Conservation (phyloP, 1,140 invertebrate species). For the Cyclina sinensis region DNA sequence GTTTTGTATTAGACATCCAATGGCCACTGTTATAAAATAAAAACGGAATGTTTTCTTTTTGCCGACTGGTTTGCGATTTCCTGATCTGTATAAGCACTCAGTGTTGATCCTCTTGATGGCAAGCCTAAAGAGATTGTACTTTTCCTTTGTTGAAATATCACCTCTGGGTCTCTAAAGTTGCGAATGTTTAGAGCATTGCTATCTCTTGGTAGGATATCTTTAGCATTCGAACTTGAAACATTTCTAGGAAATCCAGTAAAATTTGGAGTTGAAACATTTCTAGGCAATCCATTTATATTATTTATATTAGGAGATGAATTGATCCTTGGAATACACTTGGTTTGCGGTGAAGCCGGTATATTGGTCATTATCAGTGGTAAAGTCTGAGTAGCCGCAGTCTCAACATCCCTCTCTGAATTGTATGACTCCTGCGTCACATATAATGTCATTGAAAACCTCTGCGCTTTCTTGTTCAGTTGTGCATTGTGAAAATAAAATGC, state of each 20-base stretch:
- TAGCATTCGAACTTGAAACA: no score
- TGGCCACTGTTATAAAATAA: conserved; percentile 64
- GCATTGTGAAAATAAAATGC: conserved; percentile 34
- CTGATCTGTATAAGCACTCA: conserved; percentile 58
- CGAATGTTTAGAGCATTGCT: neutral
- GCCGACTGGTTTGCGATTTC: conserved; percentile 69
- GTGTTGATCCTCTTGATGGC: neutral
- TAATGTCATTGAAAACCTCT: conserved; percentile 27
- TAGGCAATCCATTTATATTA: no score
- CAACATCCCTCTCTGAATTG: neutral
- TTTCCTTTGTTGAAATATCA: neutral
- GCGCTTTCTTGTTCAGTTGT: conserved; percentile 30
- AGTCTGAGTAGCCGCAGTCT: neutral
- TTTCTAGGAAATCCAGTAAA: no score
- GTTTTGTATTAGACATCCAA: no score
- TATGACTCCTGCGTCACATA: neutral
- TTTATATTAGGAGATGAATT: no score
- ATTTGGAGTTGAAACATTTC: no score
- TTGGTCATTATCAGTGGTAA: neutral
- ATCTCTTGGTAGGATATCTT: neutral
- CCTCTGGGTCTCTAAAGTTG: neutral
- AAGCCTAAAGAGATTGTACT: neutral
- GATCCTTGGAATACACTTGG: neutral
- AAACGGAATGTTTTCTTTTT: conserved; percentile 73
- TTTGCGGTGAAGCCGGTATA: neutral